Conservation (phyloP, 2,797 vertebrate species). For the Peromyscus eremicus region DNA sequence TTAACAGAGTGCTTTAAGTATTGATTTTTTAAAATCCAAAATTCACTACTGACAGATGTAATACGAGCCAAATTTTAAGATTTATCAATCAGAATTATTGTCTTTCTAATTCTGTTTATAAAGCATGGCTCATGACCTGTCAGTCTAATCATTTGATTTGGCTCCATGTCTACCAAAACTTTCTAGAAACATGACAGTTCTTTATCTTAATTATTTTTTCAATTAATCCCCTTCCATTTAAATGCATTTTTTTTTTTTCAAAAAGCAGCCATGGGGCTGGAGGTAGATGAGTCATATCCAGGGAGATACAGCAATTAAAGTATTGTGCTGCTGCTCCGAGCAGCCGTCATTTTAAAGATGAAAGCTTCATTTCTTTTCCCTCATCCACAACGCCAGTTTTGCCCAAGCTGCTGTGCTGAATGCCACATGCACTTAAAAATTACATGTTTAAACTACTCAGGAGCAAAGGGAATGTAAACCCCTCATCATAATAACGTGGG, state of each 20-base stretch:
- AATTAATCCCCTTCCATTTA: constrained; percentile 39
- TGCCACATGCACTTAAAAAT: constrained; percentile 70
- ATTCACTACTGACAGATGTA: background rate
- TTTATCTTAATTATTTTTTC: constrained; percentile 35
- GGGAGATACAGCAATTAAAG: constrained; percentile 64
- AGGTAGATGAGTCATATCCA: constrained; percentile 55
- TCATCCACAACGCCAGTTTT: constrained; percentile 68
- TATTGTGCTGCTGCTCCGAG: background rate
- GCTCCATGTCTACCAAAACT: background rate
- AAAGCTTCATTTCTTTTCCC: constrained; percentile 65
- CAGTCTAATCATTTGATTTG: constrained; percentile 38
- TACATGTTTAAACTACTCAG: constrained; percentile 70
- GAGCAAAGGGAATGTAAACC: constrained; percentile 69
- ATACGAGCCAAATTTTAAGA: background rate
- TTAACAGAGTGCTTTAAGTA: constrained; percentile 1
- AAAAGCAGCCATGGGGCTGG: constrained; percentile 25
- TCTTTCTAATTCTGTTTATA: constrained; percentile 19
- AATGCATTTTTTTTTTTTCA: background rate
- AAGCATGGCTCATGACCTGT: background rate
- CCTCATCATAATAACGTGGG: constrained; percentile 39
- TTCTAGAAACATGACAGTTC: constrained; percentile 32
- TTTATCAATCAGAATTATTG: background rate
- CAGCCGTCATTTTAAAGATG: constrained; percentile 73
- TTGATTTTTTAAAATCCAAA: background rate
- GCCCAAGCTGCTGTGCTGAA: constrained; percentile 62